A percentile compares a stretch with the other conserved stretches of the same genome.
Conservation (phyloP, 1,140 invertebrate genomes). For the Nomia melanderi region DNA sequence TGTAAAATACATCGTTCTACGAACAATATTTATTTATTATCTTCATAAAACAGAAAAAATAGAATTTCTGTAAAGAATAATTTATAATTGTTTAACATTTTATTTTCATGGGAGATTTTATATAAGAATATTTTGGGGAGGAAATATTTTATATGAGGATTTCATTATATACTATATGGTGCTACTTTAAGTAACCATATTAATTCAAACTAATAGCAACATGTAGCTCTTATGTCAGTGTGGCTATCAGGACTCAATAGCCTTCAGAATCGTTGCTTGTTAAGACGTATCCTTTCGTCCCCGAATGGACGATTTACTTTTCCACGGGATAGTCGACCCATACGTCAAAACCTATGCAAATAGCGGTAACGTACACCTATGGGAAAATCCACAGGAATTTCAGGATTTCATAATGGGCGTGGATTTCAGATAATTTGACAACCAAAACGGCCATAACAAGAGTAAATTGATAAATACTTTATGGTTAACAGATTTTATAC, state of each 20-base stretch:
- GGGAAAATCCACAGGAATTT: conserved; percentile 63
- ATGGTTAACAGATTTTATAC: no score
- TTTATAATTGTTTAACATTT: no score
- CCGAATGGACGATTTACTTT: conserved; percentile 54
- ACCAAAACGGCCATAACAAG: not conserved
- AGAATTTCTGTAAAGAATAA: no score
- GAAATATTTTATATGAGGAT: conserved; percentile 20
- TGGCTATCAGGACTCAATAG: conserved; percentile 32
- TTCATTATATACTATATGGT: conserved; percentile 37
- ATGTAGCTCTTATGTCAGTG: conserved; percentile 29
- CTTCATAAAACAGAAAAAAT: no score
- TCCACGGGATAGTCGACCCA: conserved; percentile 14
- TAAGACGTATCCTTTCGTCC: conserved; percentile 58
- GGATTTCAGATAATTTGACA: not conserved
- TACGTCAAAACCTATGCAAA: conserved; percentile 64
- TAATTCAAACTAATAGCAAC: conserved; percentile 57
- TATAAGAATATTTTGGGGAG: conserved; percentile 22
- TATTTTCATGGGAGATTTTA: no score
- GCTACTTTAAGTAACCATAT: conserved; percentile 45
- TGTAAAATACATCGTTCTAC: no score
- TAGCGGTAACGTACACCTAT: conserved; percentile 68
- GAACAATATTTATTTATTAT: no score
- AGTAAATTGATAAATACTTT: not conserved
- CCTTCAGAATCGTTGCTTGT: conserved; percentile 62
- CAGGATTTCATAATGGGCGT: conserved; percentile 34